phyloP scores from a whole-genome alignment of 2,113 vertebrate species.

The Chelonoidis abingdonii region DNA sequence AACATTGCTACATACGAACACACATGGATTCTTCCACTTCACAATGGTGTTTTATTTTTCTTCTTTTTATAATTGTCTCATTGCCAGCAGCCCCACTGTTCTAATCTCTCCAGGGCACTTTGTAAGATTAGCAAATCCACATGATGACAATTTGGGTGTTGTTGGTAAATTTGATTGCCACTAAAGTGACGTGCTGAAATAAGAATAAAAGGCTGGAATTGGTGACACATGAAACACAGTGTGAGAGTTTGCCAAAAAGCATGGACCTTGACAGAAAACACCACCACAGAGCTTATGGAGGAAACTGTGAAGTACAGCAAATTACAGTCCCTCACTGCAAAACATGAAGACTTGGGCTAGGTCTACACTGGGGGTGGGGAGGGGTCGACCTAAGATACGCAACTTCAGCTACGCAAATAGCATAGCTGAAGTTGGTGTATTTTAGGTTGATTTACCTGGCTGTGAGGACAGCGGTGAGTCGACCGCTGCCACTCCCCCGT shows the following conservation, averaged over 20 bases:
- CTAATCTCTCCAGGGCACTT: slow-evolving; percentile 3
- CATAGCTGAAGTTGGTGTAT: too few species aligned
- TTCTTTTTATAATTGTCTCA: background rate
- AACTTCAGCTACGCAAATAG: too few species aligned
- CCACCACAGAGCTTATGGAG: background rate
- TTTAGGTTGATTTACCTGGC: too few species aligned
- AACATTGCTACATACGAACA: fast-evolving
- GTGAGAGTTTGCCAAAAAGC: background rate
- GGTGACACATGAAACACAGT: background rate
- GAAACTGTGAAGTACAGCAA: background rate
- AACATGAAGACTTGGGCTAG: background rate
- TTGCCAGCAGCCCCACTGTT: fast-evolving
- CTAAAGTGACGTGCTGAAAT: background rate
- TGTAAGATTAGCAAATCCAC: background rate
- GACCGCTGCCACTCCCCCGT: too few species aligned
- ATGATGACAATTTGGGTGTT: background rate
- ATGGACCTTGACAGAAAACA: background rate
- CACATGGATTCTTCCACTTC: background rate
- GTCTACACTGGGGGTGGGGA: too few species aligned
- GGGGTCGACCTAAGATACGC: too few species aligned
- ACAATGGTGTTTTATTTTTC: background rate
- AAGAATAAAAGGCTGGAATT: background rate
- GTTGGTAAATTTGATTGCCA: background rate
- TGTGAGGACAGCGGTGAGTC: too few species aligned
- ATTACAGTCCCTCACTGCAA: background rate